phyloP scores from a whole-genome alignment of 2,888 invertebrate species.

The Rotaria sp. region DNA sequence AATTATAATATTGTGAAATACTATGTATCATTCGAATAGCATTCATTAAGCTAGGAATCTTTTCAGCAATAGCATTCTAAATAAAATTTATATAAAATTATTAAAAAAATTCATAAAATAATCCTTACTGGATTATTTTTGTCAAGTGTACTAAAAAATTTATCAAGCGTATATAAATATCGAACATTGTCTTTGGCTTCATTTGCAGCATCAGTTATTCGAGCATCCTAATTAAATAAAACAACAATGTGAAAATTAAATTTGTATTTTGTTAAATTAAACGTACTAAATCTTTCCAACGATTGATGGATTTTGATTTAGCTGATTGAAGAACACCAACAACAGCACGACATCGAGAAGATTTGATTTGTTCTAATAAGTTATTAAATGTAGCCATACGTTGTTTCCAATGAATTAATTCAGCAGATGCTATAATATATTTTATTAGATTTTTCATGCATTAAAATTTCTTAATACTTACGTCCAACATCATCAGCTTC shows the following conservation, averaged over 20 bases:
- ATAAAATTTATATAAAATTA: not conserved
- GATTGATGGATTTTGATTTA: constrained; percentile 53
- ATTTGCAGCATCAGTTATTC: constrained; percentile 85
- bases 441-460: too few relatives aligned
- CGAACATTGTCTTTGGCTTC: constrained; percentile 92
- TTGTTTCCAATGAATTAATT: constrained; percentile 79
- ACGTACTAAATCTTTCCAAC: constrained; percentile 53
- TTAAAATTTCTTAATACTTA: constrained; percentile 33
- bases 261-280: too few relatives aligned
- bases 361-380: constrained; percentile 56
- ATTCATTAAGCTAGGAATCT: constrained; percentile 77
- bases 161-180: constrained; percentile 84
- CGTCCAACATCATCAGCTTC: constrained; percentile 57
- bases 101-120: not conserved
- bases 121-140: constrained; percentile 75
- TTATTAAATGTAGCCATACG: constrained; percentile 78
- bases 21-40: constrained; percentile 85
- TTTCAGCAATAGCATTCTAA: constrained; percentile 75
- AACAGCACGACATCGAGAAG: constrained; percentile 51
- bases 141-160: constrained; percentile 84
- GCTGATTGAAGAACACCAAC: constrained; percentile 53
- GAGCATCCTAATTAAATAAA: constrained; percentile 63
- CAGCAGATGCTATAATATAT: constrained; percentile 59
- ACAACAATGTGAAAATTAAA: not conserved
- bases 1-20: constrained; percentile 90